A percentile compares a stretch with the other conserved stretches of the same genome.
Evolutionary conservation across 2,888 invertebrate genomes (phyloP).

Genomic region (Lathronympha strigana): DNA sequence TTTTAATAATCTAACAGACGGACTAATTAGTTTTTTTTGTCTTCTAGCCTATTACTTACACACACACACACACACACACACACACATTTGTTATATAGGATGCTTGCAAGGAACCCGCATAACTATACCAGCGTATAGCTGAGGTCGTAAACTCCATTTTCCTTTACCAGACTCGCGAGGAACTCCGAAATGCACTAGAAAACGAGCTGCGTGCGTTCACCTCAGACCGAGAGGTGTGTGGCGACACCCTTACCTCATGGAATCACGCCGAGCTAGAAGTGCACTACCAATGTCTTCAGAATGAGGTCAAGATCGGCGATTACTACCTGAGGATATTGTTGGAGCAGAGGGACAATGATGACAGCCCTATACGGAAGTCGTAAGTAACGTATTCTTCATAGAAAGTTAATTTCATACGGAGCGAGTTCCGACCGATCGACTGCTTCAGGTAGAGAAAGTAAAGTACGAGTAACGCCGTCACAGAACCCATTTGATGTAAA

Average conservation of each 20-base stretch:
- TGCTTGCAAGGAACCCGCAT: too few relatives aligned
- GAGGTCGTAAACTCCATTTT: neutral
- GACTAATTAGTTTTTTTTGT: too few relatives aligned
- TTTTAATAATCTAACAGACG: too few relatives aligned
- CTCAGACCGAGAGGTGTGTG: slow-evolving; percentile 94
- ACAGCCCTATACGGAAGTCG: slow-evolving; percentile 92
- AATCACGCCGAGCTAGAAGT: slow-evolving; percentile 99
- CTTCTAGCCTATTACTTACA: too few relatives aligned
- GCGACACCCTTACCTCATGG: slow-evolving; percentile 95
- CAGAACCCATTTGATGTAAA: too few relatives aligned
- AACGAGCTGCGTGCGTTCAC: slow-evolving; percentile 96
- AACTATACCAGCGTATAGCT: too few relatives aligned
- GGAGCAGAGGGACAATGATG: slow-evolving; percentile 94
- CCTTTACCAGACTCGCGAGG: slow-evolving; percentile 93
- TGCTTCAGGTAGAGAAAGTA: too few relatives aligned
- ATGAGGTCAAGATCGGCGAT: slow-evolving; percentile 99
- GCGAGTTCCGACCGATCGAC: too few relatives aligned
- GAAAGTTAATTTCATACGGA: slow-evolving; percentile 85
- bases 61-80: too few relatives aligned
- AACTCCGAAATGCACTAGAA: slow-evolving; percentile 95
- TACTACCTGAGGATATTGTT: slow-evolving; percentile 97
- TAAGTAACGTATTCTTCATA: neutral
- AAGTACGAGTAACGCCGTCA: too few relatives aligned
- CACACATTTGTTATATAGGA: too few relatives aligned
- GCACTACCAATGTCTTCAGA: slow-evolving; percentile 95